Evolutionary conservation across 2,888 invertebrate species (phyloP).

Genomic region (Pecten maximus): DNA sequence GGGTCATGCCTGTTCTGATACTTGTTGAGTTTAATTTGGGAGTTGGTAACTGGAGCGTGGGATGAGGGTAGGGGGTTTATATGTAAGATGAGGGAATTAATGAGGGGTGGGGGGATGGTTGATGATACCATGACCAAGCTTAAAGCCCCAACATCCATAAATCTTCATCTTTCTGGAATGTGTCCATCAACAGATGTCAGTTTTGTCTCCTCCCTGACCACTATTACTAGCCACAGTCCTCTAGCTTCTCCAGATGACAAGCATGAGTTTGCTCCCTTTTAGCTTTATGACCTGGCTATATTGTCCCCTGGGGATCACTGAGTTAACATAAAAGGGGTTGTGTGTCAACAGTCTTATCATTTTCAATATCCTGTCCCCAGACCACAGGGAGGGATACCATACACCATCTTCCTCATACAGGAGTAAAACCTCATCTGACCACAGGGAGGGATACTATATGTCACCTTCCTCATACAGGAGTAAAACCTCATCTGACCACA

Average conservation of each 20-base stretch:
- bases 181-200: constrained; percentile 10
- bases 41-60: neutral
- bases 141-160: neutral
- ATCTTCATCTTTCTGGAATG: neutral
- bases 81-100: too few species aligned
- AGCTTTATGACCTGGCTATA: neutral
- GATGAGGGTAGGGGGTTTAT: too few species aligned
- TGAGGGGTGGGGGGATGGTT: too few species aligned
- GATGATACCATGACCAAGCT: neutral
- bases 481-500: neutral
- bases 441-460: neutral
- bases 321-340: constrained; percentile 1
- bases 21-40: neutral
- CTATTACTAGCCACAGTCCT: neutral
- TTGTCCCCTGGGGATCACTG: neutral
- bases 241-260: neutral
- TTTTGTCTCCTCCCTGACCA: neutral
- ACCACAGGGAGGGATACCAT: neutral
- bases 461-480: neutral
- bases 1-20: neutral
- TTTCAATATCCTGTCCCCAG: neutral
- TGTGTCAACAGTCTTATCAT: constrained; percentile 19
- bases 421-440: neutral
- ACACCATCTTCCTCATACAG: neutral
- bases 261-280: neutral